Evolutionary conservation across 2,113 vertebrate species (phyloP).

Genomic region (Myrmecobius fasciatus): DNA sequence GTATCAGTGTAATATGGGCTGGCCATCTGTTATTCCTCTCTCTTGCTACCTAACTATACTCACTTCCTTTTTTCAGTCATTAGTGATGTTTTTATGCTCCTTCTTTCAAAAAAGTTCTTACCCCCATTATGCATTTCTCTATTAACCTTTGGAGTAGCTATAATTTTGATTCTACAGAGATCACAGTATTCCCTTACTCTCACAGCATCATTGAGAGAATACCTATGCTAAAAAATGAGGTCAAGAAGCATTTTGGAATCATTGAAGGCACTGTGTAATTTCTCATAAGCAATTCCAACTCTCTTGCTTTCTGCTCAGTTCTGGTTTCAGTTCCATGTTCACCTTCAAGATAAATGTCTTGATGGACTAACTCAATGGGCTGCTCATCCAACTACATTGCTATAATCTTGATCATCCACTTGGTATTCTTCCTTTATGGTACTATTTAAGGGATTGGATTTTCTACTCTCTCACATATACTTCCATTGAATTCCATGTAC

Average conservation of each 20-base stretch:
- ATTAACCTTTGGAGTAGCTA: constrained; percentile 20
- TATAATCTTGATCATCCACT: not conserved
- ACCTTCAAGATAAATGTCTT: not conserved
- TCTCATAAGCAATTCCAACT: not conserved
- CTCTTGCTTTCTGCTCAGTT: not conserved
- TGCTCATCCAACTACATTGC: not conserved
- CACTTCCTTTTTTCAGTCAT: not conserved
- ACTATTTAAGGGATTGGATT: not conserved
- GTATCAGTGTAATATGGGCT: not conserved
- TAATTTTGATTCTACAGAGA: constrained; percentile 49
- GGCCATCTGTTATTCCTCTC: not conserved
- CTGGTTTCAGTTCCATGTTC: not conserved
- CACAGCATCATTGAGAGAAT: not conserved
- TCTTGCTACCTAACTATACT: not conserved
- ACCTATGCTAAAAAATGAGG: not conserved
- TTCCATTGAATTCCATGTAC: constrained; percentile 7
- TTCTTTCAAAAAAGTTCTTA: not conserved
- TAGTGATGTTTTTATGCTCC: not conserved
- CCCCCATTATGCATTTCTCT: constrained; percentile 7
- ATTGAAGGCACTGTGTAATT: not conserved
- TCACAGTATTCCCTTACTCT: not conserved
- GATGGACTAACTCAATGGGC: not conserved
- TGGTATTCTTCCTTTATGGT: not conserved
- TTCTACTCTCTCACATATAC: not conserved
- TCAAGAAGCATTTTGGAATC: not conserved